Evolutionary conservation across 2,113 vertebrate genomes (phyloP), one percentile per base, ranked within the genome.

Genomic region (Baryphthengus martii): DNA sequence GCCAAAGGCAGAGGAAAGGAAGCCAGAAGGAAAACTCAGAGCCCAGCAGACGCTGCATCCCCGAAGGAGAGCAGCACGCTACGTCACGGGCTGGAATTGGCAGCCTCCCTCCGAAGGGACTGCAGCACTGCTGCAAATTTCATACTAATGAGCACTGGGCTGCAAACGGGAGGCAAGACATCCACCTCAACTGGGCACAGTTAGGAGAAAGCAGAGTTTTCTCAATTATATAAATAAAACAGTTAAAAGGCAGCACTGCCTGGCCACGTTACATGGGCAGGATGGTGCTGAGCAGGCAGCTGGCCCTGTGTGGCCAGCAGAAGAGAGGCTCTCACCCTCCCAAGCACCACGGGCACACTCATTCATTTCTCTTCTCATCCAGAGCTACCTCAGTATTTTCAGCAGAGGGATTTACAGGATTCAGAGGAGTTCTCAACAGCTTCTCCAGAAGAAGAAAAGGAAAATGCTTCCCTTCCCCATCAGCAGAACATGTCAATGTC

Each of bases 1-100:
- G 91, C 53, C 93, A 90, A 91, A 97, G 89, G 12, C 50, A 89
- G 20, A 31, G 85, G 81, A 70, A 63, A 76, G 84, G 79, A 95
- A 92, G 88, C 89, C 93, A 92, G 93, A 47, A 90, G 92, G 83
- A 92, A 52, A 94, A 85, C 85, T 66, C 84, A 50, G 67, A 94
- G 85, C 20, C 74, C 85, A 93, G 37, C 66, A 93, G 55, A 28
- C 33, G 17, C 63, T 58, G 65, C 90, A 79, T 59, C 85, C 95
- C 82, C 62, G 75, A 82, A 94, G 86, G 35, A 94, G 89, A 91
- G 94, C 70, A 91, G 68, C 75, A 13, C 5, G 2, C 82, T 19
- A 47, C 55, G 58, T 55, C 79, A 81, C 68, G 31, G 52, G 40
- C 76, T 17, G 63, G 16, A 35, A 24, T 0, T 72, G 87, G 88